Evolutionary conservation across 1,140 invertebrate genomes (phyloP).

Genomic region (Cyphomyrmex costatus): DNA sequence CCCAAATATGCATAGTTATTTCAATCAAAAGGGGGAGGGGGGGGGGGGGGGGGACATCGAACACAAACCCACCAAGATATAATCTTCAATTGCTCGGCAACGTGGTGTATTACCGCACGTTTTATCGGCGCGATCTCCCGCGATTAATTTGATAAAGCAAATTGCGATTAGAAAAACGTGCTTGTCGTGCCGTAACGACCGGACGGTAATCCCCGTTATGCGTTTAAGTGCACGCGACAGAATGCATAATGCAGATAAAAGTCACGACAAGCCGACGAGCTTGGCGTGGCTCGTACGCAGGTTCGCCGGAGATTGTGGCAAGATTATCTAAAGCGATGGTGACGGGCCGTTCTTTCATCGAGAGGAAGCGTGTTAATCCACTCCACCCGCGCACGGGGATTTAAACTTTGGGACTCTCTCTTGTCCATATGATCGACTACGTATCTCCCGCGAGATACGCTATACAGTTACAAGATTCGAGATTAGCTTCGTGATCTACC

Average conservation of each 20-base stretch:
- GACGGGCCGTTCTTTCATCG: constrained; percentile 45
- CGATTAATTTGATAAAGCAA: constrained; percentile 51
- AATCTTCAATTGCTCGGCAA: constrained; percentile 33
- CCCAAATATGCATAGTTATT: not conserved
- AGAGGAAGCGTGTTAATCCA: constrained; percentile 66
- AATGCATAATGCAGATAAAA: constrained; percentile 51
- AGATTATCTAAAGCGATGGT: constrained; percentile 53
- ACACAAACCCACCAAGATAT: constrained; percentile 8
- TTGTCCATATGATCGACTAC: constrained; percentile 28
- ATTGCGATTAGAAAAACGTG: constrained; percentile 66
- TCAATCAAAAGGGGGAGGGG: constrained; percentile 28
- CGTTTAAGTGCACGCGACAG: constrained; percentile 65
- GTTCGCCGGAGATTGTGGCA: not conserved
- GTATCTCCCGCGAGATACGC: constrained; percentile 41
- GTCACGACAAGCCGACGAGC: constrained; percentile 53
- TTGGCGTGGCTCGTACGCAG: not conserved
- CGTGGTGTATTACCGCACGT: not conserved
- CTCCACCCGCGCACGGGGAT: not conserved
- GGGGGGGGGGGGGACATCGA: not conserved
- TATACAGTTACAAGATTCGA: constrained; percentile 64
- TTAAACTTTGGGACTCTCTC: constrained; percentile 51
- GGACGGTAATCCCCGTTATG: constrained; percentile 22
- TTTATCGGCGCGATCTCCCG: constrained; percentile 8
- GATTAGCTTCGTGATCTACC: constrained; percentile 54
- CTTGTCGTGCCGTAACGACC: constrained; percentile 29